Conservation (phyloP, 2,888 invertebrate genomes). For the Melanostoma mellinum region DNA sequence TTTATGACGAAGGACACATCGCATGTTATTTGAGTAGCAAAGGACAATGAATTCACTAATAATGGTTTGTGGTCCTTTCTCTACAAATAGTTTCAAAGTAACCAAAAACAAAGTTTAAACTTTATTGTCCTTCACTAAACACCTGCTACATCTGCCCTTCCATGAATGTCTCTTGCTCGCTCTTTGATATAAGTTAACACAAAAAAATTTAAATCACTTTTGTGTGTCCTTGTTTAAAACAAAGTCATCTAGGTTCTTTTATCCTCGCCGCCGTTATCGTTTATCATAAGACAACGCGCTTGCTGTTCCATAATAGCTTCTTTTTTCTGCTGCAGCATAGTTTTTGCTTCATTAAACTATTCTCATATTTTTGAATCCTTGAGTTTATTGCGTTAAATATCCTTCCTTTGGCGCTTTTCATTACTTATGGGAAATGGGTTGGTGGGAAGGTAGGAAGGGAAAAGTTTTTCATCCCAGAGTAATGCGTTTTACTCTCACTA, state of each 20-base stretch:
- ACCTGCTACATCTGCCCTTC: not conserved
- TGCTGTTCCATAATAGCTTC: conserved; percentile 39
- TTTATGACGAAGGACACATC: too few species aligned
- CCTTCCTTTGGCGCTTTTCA: conserved; percentile 24
- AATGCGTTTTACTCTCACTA: not conserved
- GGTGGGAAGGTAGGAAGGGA: not conserved
- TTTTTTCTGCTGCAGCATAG: conserved; percentile 40
- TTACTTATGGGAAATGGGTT: conserved; percentile 34
- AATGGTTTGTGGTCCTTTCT: too few species aligned
- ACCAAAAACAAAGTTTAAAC: not conserved
- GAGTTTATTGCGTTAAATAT: conserved; percentile 47
- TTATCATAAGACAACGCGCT: conserved; percentile 41
- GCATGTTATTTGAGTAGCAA: too few species aligned
- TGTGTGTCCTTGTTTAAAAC: not conserved
- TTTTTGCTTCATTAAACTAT: conserved; percentile 62
- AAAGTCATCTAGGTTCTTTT: not conserved
- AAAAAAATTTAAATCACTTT: too few species aligned
- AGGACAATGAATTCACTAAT: too few species aligned
- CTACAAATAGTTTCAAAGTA: too few species aligned
- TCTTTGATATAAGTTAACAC: too few species aligned
- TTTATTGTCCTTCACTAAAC: not conserved
- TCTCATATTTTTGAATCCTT: conserved; percentile 49
- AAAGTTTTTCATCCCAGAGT: not conserved
- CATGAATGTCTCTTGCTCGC: too few species aligned
- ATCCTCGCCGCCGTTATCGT: conserved; percentile 3